Evolutionary conservation across 2,797 vertebrate species (phyloP).

Genomic region (Anguilla megastoma): DNA sequence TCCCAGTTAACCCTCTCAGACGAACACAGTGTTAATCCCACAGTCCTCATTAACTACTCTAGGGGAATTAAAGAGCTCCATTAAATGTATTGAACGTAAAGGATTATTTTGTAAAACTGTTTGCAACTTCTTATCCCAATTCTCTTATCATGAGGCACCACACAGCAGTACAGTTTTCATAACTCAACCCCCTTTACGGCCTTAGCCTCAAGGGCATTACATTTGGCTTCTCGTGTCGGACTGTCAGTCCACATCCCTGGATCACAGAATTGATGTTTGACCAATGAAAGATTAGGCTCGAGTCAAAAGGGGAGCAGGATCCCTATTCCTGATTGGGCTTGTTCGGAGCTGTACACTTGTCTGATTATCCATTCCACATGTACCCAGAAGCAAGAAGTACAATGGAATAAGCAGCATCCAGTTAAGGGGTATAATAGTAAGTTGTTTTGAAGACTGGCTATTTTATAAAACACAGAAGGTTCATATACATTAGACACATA

Average conservation of each 20-base stretch:
- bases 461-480: neutral
- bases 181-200: neutral
- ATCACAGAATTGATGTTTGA: neutral
- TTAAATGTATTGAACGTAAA: slow-evolving; percentile 8
- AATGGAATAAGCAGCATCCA: neutral
- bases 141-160: neutral
- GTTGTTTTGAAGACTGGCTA: neutral
- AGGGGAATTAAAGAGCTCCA: slow-evolving; percentile 1
- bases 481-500: neutral
- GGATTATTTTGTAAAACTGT: neutral
- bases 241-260: neutral
- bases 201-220: neutral
- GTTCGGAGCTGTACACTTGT: neutral
- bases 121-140: neutral
- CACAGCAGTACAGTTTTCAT: neutral
- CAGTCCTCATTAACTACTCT: slow-evolving; percentile 48
- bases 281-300: neutral
- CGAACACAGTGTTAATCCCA: slow-evolving; percentile 59
- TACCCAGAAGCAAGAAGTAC: neutral
- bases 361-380: neutral
- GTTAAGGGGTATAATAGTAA: neutral
- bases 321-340: neutral
- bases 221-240: neutral
- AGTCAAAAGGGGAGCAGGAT: neutral
- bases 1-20: slow-evolving; percentile 50